Base-by-base conservation (phyloP, 2,113 vertebrate genomes). In the Anser brachyrhynchus region DNA sequence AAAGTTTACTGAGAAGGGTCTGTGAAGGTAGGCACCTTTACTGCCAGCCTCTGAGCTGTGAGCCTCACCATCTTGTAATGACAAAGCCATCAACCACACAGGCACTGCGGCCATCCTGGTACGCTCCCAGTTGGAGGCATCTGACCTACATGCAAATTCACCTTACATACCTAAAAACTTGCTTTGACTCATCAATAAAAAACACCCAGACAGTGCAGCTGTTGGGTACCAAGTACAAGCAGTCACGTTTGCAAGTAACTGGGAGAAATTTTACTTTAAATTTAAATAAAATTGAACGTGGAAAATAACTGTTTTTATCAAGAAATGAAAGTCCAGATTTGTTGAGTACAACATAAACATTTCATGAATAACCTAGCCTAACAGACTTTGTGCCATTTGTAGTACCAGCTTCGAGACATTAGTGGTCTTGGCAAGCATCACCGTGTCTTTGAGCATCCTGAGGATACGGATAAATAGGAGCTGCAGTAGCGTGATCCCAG, bases 51-150 rank as follows among this genome's bases (percentile, higher is more conserved):
- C 55, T 44, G 33, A 41, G 11, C n/a, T 44, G 7, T n/a, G 22
- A 54, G 16, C 35, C 65, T 54, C 21, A 64, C 23, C 16, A 4
- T 33, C 35, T 23, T 0, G 0, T 28, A 16, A 51, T 44, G 23
- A 10, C 26, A 13, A 89, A 78, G 35, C 12, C 41, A 37, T 15
- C 46, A 43, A 6, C 18, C 76, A 28, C 41, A 0, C 8, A 19
- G 41, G 19, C 14, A 46, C 33, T 16, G 7, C 8, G 31, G 41
- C 12, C 11, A 21, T 31, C 21, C 16, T 58, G 37, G 21, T 20
- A 26, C 43, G 11, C 85, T 87, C 39, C 21, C 26, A 43, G 10
- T 8, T 19, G 29, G 35, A 80, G 23, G 29, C 44, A 54, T 26
- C 22, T 58, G 39, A 54, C 15, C 7, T 11, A 39, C 13, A 5